Base-by-base conservation (phyloP, 1,140 invertebrate species). In the Aricia agestis region DNA sequence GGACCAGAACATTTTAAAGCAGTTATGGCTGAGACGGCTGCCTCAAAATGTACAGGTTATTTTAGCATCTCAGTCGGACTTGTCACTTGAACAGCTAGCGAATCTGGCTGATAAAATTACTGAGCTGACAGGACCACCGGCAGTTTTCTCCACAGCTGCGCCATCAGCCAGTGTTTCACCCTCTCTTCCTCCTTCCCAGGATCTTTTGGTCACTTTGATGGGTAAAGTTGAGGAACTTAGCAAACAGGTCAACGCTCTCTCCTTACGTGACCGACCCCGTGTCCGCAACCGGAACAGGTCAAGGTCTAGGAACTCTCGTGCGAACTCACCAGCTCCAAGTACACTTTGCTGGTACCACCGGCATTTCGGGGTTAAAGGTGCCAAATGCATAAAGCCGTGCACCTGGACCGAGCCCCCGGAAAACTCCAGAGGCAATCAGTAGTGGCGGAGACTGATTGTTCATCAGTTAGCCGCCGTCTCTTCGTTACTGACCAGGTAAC, bases 51-150 rank as follows among this genome's bases (percentile, higher is more conserved):
- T 68, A 6, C 45, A 68, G 25, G 25, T 45, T 1, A 19, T 68
- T n/a, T 25, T 68, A 1, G 67, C 67, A 57, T 41, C 41, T 6
- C 67, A 68, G 13, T 45, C 45, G 1, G 13, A 41, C 0, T 52
- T 15, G 1, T 3, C 45, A 6, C 42, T 68, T 1, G 45, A 68
- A 1, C 10, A 52, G 6, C 19, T 58, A 1, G 67, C 67, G 15
- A 45, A 68, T 57, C 52, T 68, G 15, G 67, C 67, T n/a, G 67
- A 68, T 11, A 11, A 45, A 6, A n/a, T 68, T 15, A 4, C 11
- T 45, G 5, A 25, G 25, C 25, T 25, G 25, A 25, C 25, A 25
- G 25, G 25, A 25, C 25, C 25, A 25, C 25, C 25, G 25, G 25
- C 25, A 25, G 25, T 25, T 25, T 25, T 25, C 25, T 57, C 67